phyloP scores from a whole-genome alignment of 2,797 vertebrate genomes.

The Ctenochaetus hawaiiensis region DNA sequence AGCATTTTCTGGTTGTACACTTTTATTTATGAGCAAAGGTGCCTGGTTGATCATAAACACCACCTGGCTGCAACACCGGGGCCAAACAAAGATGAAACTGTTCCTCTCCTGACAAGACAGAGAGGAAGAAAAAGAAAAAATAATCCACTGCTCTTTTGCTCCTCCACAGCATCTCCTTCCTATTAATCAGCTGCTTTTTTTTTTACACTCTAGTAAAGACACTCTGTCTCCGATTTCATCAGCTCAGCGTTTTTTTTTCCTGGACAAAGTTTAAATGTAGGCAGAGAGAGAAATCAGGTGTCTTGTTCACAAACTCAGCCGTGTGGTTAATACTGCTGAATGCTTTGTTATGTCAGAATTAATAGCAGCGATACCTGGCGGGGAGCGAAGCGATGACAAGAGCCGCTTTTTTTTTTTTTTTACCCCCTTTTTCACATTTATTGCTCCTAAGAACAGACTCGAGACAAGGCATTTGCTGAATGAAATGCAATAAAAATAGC shows the following conservation, averaged over 20 bases:
- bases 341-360: slow-evolving; percentile 31
- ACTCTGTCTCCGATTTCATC: slow-evolving; percentile 28
- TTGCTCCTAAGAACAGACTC: neutral
- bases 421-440: slow-evolving; percentile 16
- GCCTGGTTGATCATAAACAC: slow-evolving; percentile 46
- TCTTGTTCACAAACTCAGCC: slow-evolving; percentile 30
- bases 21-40: slow-evolving; percentile 48
- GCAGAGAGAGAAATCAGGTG: slow-evolving; percentile 32
- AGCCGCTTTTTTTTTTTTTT: neutral
- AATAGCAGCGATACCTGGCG: slow-evolving; percentile 19
- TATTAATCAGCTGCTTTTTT: slow-evolving; percentile 53
- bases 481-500: slow-evolving; percentile 33
- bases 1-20: slow-evolving; percentile 18
- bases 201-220: slow-evolving; percentile 27
- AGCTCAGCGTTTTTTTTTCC: slow-evolving; percentile 35
- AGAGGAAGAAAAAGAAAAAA: neutral
- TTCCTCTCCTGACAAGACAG: slow-evolving; percentile 9
- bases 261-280: slow-evolving; percentile 19
- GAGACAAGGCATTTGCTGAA: slow-evolving; percentile 24
- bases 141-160: neutral
- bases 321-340: slow-evolving; percentile 27
- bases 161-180: slow-evolving; percentile 16
- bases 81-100: slow-evolving; percentile 32
- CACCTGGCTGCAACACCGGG: slow-evolving; percentile 32
- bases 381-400: neutral